Evolutionary conservation across 2,113 vertebrate species (phyloP).

Genomic region (Gambusia holbrooki): DNA sequence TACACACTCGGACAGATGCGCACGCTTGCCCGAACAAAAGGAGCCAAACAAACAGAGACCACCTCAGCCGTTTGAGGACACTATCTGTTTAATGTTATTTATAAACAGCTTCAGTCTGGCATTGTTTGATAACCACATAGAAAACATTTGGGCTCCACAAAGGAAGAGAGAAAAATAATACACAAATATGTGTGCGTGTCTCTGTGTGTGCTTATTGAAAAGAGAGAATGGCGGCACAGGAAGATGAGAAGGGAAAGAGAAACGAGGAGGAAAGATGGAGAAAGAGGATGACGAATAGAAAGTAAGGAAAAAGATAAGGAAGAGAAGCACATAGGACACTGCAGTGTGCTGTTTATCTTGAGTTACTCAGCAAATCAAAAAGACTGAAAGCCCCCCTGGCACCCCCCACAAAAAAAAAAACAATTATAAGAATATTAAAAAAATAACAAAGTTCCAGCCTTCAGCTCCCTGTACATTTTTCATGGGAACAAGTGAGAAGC

Average conservation of each 20-base stretch:
- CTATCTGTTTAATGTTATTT: constrained; percentile 83
- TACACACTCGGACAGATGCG: constrained; percentile 26
- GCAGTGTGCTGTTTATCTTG: constrained; percentile 59
- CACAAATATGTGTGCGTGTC: constrained; percentile 14
- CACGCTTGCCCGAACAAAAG: constrained; percentile 35
- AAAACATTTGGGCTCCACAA: constrained; percentile 74
- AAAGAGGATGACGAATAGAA: constrained; percentile 24
- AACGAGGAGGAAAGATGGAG: constrained; percentile 4
- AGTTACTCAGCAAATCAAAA: constrained; percentile 66
- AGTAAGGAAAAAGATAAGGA: constrained; percentile 5
- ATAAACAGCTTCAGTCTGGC: constrained; percentile 81
- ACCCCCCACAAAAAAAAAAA: background rate
- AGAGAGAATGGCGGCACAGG: background rate
- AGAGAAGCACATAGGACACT: constrained; percentile 28
- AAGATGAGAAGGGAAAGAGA: background rate
- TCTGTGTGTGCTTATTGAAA: background rate
- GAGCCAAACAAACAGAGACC: constrained; percentile 55
- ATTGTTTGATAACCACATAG: constrained; percentile 78
- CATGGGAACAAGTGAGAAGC: constrained; percentile 45
- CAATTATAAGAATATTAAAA: constrained; percentile 39
- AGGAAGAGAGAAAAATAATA: constrained; percentile 41
- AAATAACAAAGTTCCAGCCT: constrained; percentile 53
- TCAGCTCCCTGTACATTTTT: constrained; percentile 46
- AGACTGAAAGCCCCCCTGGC: background rate
- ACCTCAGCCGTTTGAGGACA: constrained; percentile 73